Evolutionary conservation across 1,140 invertebrate species (phyloP), one percentile per base, ranked within the genome.

Genomic region (Mesaphorura yosii): DNA sequence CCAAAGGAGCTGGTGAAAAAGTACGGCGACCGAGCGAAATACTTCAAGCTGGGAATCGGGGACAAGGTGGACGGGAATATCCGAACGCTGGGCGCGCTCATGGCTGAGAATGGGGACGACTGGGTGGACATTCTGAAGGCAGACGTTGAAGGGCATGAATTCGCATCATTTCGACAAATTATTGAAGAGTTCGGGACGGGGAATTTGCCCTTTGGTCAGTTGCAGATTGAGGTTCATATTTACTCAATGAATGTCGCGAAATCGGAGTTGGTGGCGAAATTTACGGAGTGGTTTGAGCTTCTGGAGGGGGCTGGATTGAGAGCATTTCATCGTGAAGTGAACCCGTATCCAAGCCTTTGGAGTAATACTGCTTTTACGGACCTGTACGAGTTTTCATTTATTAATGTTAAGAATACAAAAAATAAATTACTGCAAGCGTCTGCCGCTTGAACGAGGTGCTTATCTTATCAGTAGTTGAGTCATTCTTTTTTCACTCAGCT

Each of bases 61-160:
- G n/a, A 4, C 10, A 22, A 14, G 2, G 40, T 23, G 7, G 17
- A 14, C 20, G 2, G 3, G 0, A 22, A 31, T 20, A 15, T 19
- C 6, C 17, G 23, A 12, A 42, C 40, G 17, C 17, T 42, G 17
- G 23, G 23, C 10, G 23, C 40, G 17, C 17, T 42, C 17, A 42
- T 42, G 40, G 40, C 7, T 10, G 40, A 6, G 23, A 42, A 42
- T 22, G 42, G 19, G 2, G 38, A 53, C 27, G 7, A 46, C 15
- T 53, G 17, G 14, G 47, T 53, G 19, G 51, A 53, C 28, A 20
- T 53, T 34, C 17, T 53, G 25, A 53, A 53, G 26, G 39, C 47
- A 4, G 51, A 53, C 20, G 51, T 53, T 6, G 51, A 53, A 47
- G 26, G 29, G 3, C 27, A 27, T 4, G 51, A 53, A 29, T 53